These are phyloP conservation scores for Papilio polyxenes DNA, from an alignment of 1,140 invertebrate species.

Conservation along the genomic window DNA sequence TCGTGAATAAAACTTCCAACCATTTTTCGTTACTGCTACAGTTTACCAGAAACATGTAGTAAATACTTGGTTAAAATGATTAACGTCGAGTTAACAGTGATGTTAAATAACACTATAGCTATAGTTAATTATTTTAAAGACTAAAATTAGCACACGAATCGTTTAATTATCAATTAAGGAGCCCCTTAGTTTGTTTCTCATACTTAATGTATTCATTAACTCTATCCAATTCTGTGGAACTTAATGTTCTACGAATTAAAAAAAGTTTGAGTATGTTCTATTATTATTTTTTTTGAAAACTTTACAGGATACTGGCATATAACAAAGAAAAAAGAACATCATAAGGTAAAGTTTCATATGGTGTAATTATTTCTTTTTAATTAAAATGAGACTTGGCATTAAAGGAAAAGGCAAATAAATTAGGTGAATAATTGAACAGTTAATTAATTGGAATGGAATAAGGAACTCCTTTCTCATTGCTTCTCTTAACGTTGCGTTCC, in stretches of 20 bases:
- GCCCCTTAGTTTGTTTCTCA: too few relatives aligned
- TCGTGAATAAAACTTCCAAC: neutral
- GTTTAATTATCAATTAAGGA: neutral
- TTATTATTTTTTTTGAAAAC: too few relatives aligned
- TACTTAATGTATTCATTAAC: too few relatives aligned
- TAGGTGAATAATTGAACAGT: neutral
- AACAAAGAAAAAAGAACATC: neutral
- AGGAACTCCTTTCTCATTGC: neutral
- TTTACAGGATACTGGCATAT: too few relatives aligned
- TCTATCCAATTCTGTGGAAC: too few relatives aligned
- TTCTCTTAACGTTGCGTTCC: neutral
- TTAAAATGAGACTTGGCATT: neutral
- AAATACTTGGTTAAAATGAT: neutral
- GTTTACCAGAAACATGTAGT: conserved; percentile 20
- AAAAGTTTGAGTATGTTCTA: too few relatives aligned
- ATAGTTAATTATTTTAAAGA: neutral
- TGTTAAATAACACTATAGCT: neutral
- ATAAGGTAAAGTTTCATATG: neutral
- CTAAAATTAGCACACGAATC: neutral
- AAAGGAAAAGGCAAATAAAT: neutral
- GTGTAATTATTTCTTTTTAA: neutral
- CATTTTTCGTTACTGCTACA: neutral
- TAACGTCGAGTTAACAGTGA: neutral
- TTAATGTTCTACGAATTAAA: too few relatives aligned
- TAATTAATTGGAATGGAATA: neutral